Evolutionary conservation across 2,797 vertebrate genomes (phyloP).

Genomic region (Sphenopsis melanotis): DNA sequence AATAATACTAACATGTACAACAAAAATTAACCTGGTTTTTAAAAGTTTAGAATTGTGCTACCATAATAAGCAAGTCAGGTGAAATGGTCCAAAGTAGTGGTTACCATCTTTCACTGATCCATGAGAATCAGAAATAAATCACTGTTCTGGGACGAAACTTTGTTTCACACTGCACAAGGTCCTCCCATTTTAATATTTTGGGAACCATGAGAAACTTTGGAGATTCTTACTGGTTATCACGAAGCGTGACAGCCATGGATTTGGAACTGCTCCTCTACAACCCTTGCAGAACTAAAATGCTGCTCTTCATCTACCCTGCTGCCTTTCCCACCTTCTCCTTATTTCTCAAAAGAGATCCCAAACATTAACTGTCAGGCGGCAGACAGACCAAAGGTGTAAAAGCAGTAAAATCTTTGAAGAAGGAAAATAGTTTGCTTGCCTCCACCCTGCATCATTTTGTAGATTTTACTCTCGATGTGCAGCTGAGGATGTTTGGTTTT

Average conservation of each 20-base stretch:
- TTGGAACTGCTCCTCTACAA: neutral
- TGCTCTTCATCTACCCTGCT: neutral
- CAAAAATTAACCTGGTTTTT: neutral
- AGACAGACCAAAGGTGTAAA: neutral
- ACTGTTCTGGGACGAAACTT: neutral
- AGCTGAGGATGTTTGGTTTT: constrained; percentile 97
- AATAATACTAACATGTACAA: neutral
- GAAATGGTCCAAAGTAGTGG: neutral
- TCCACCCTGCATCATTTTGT: constrained; percentile 99
- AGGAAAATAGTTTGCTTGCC: constrained; percentile 70
- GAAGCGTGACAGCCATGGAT: neutral
- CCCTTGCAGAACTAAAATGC: neutral
- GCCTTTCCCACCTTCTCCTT: neutral
- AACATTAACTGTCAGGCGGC: neutral
- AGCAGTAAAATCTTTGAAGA: neutral
- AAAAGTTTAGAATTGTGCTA: neutral
- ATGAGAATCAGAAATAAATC: neutral
- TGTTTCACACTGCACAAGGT: neutral
- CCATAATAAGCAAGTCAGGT: neutral
- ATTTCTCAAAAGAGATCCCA: neutral
- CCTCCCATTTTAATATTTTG: neutral
- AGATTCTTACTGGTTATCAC: neutral
- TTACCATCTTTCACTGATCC: neutral
- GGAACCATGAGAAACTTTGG: neutral
- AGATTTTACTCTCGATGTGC: constrained; percentile 96